Base-by-base conservation (phyloP, 2,888 invertebrate genomes). In the Agrotis clavis region DNA sequence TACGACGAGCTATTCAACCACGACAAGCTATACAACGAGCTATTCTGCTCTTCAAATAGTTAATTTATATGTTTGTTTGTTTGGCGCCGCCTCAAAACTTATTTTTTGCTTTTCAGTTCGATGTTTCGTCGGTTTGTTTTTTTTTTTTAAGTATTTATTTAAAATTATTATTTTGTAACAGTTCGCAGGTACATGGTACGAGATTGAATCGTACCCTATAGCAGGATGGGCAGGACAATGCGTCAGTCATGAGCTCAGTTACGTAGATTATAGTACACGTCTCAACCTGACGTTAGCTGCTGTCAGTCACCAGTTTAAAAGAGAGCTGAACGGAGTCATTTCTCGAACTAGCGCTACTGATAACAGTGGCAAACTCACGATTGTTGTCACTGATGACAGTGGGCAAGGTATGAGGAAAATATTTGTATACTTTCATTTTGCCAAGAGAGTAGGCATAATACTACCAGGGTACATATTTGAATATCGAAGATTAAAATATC, bases 111-210 rank as follows among this genome's bases (percentile, higher is more conserved):
- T n/a, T n/a, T n/a, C n/a, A n/a, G n/a, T n/a, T n/a, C n/a, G n/a
- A n/a, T n/a, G n/a, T n/a, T n/a, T n/a, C n/a, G n/a, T n/a, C n/a
- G n/a, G n/a, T n/a, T n/a, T n/a, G n/a, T n/a, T n/a, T n/a, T n/a
- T n/a, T n/a, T n/a, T n/a, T n/a, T n/a, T n/a, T n/a, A n/a, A n/a
- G n/a, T n/a, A n/a, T n/a, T n/a, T n/a, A n/a, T n/a, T n/a, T 13
- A 53, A 18, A 41, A 19, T 19, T 0, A 1, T 0, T 19, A 48
- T 0, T 25, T 56, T 35, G 0, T 88, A 84, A 6, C 77, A 95
- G 94, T 93, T 94, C 72, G 30, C 71, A 73, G 94, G 94, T 3
- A 68, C 73, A 11, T 95, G 95, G 95, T 79, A 89, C 66, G 94
- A 94, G 85, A 87, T 93, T 1, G 86, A 92, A 83, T 86, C 93